Evolutionary conservation across 2,113 vertebrate genomes (phyloP).

Genomic region (Mustelus asterias): DNA sequence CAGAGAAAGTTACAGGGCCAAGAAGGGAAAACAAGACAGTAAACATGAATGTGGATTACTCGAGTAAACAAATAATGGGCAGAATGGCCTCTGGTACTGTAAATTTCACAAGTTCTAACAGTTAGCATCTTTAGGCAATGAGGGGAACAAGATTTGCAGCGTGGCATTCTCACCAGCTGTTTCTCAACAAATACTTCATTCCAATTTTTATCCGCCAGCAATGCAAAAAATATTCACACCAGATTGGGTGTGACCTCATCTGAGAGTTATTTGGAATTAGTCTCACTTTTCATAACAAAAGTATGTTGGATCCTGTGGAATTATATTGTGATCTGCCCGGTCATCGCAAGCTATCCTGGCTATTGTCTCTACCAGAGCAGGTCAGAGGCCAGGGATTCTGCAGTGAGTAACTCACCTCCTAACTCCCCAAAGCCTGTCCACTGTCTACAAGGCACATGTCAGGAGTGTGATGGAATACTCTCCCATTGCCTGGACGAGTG

Average conservation of each 20-base stretch:
- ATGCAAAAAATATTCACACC: not conserved
- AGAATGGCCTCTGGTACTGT: not conserved
- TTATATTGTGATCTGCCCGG: not conserved
- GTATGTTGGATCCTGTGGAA: not conserved
- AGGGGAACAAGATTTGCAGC: not conserved
- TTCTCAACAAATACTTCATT: not conserved
- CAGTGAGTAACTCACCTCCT: not conserved
- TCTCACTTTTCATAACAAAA: not conserved
- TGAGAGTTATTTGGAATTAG: not conserved
- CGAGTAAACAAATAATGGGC: not conserved
- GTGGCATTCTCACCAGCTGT: not conserved
- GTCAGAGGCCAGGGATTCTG: not conserved
- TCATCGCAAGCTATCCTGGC: not conserved
- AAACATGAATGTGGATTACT: not conserved
- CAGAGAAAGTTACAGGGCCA: not conserved
- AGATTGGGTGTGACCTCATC: not conserved
- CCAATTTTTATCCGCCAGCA: not conserved
- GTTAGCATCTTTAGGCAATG: not conserved
- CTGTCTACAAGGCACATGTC: too few species aligned
- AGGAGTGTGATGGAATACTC: too few species aligned
- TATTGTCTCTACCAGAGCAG: not conserved
- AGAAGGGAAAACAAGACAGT: not conserved
- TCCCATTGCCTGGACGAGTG: too few species aligned
- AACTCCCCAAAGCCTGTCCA: too few species aligned
- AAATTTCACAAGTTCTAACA: not conserved